Base-by-base conservation (phyloP, 2,113 vertebrate genomes). In the Plectropomus leopardus region DNA sequence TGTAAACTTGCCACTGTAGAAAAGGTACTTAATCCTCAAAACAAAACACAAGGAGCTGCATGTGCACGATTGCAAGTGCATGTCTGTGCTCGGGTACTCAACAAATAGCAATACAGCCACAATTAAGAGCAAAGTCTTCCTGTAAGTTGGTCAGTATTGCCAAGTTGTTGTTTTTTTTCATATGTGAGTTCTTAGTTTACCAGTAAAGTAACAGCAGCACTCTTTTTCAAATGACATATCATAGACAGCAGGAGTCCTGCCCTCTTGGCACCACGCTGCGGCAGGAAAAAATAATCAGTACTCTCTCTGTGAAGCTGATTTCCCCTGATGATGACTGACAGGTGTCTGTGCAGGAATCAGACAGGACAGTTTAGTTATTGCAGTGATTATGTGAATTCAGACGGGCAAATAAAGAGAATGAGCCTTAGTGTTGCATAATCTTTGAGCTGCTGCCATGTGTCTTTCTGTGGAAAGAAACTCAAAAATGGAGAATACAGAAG, bases 361-460 rank as follows among this genome's bases (percentile, higher is more conserved):
- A 60, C 85, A 64, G 71, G 77, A 82, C 65, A 45, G 86, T 88
- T 72, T 73, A 86, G 82, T 86, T 88, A 78, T 89, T 86, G 76
- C 72, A 82, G 78, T 83, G 79, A 92, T 92, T 90, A 92, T 92
- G 85, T 82, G 90, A 92, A 92, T 93, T 61, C 70, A 76, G 73
- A 79, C 61, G 50, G 70, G 26, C 74, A 45, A 58, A 69, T 66
- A 65, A 83, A 85, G 42, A 69, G 66, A 45, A 65, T 71, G 44
- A 59, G 30, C 69, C 51, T 28, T 61, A 45, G 55, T 70, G 80
- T 90, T 67, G 76, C 78, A 55, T 78, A 73, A 86, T 78, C 72
- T 40, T 30, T 73, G 61, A 91, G 81, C 72, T 36, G 48, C 85
- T 85, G 88, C 87, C 91, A 87, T 74, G 68, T 86, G 84, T 86